Conservation (phyloP, 1,140 invertebrate species). For the Melitaea cinxia region DNA sequence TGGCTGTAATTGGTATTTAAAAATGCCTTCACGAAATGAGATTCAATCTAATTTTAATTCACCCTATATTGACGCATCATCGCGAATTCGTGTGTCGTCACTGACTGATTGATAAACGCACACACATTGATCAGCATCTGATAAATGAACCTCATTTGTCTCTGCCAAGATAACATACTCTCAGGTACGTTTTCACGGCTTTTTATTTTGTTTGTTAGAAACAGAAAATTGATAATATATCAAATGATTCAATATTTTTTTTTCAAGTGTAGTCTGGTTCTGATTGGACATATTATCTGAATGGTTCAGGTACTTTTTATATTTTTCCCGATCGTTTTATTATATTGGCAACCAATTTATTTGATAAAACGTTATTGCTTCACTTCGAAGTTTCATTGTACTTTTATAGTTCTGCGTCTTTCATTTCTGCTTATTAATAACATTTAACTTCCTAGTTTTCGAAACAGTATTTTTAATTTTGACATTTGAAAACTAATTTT, state of each 20-base stretch:
- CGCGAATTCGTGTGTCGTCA: constrained; percentile 14
- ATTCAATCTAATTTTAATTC: constrained; percentile 17
- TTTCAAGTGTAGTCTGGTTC: neutral
- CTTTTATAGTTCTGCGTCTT: neutral
- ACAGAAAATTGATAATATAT: constrained; percentile 73
- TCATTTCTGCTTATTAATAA: too few species aligned
- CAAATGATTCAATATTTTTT: constrained; percentile 29
- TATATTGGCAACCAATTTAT: neutral
- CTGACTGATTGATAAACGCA: constrained; percentile 19
- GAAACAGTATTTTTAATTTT: too few species aligned
- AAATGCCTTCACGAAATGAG: neutral
- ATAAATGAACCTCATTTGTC: constrained; percentile 48
- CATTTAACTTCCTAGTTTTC: too few species aligned
- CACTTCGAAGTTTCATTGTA: too few species aligned
- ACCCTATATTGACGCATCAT: constrained; percentile 12
- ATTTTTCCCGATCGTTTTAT: neutral
- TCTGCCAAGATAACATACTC: constrained; percentile 70
- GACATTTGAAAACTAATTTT: too few species aligned
- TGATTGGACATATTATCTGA: neutral
- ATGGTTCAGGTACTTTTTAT: neutral
- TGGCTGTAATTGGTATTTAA: too few species aligned
- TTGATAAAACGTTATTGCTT: neutral
- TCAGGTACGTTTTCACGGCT: constrained; percentile 60
- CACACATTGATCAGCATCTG: constrained; percentile 23
- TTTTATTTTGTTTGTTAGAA: constrained; percentile 70